Conservation (phyloP, 2,113 vertebrate genomes). For the Uropsilus gracilis region DNA sequence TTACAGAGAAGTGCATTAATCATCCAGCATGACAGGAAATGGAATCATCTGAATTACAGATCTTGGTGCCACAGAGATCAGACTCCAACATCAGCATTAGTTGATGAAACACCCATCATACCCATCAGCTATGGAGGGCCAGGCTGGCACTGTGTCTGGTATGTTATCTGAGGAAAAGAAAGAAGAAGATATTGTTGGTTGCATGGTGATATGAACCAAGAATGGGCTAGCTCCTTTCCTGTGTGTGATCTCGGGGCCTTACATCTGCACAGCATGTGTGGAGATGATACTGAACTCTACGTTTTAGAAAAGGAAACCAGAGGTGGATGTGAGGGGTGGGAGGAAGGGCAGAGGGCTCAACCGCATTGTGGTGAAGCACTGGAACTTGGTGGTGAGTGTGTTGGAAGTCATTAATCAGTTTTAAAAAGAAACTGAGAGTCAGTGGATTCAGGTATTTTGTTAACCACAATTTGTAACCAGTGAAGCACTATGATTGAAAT, state of each 20-base stretch:
- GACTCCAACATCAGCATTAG: not conserved
- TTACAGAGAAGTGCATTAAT: not conserved
- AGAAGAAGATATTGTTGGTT: not conserved
- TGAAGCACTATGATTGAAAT: accelerated
- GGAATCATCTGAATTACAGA: not conserved
- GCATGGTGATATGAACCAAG: not conserved
- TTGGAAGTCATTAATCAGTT: too few species aligned
- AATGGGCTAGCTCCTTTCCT: too few species aligned
- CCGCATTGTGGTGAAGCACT: too few species aligned
- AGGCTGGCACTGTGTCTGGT: not conserved
- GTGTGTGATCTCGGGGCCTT: not conserved
- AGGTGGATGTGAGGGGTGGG: too few species aligned
- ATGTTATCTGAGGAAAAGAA: not conserved
- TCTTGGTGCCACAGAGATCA: not conserved
- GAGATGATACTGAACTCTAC: not conserved
- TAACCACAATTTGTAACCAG: not conserved
- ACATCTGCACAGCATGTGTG: not conserved
- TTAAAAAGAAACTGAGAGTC: not conserved
- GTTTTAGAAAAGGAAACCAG: not conserved
- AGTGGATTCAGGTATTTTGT: not conserved
- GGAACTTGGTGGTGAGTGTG: too few species aligned
- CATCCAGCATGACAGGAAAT: not conserved
- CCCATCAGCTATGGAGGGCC: not conserved
- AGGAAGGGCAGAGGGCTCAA: too few species aligned
- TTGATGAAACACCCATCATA: not conserved